Base-by-base conservation (phyloP, 2,797 vertebrate species). In the Urosaurus nigricauda region DNA sequence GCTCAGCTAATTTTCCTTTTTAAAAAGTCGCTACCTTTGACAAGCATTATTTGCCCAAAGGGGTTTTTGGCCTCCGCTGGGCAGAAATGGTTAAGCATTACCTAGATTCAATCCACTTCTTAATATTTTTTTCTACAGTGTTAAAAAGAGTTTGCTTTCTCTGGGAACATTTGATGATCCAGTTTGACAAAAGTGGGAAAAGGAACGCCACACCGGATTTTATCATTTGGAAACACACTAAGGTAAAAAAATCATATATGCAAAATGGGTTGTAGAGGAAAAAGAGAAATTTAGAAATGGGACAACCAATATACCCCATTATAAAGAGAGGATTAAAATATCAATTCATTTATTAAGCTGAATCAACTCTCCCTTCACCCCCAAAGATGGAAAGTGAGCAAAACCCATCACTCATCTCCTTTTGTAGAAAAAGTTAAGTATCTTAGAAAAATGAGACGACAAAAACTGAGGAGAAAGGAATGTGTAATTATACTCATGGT, bases 391-490 rank as follows among this genome's bases (percentile, higher is more conserved):
- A 40, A 58, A 14, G 6, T 40, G n/a, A 26, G 60, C 14, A 29
- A 47, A 56, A 29, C 4, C 17, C 37, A 51, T n/a, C 26, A 3
- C 9, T 1, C 16, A 12, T 17, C 43, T 21, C 58, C 71, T 2
- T 14, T 2, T 14, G 47, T 19, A 53, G 16, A 37, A n/a, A 63
- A 77, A 29, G 11, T 6, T 4, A 13, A 32, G 9, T 2, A 14
- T 40, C 29, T 40, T 9, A 2, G 32, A 68, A 63, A 89, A 24
- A 82, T 58, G n/a, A 26, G 0, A 24, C 9, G 29, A 68, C 14
- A 82, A 82, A 82, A 82, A 53, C 12, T 17, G 32, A 75, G 71
- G 78, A 82, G 43, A 11, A 82, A 86, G 5, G 70, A 77, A 53
- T 82, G 35, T 75, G 58, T 24, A 65, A 65, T 86, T 65, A 53